Evolutionary conservation across 2,113 vertebrate genomes (phyloP).

Genomic region (Hydropotes inermis): DNA sequence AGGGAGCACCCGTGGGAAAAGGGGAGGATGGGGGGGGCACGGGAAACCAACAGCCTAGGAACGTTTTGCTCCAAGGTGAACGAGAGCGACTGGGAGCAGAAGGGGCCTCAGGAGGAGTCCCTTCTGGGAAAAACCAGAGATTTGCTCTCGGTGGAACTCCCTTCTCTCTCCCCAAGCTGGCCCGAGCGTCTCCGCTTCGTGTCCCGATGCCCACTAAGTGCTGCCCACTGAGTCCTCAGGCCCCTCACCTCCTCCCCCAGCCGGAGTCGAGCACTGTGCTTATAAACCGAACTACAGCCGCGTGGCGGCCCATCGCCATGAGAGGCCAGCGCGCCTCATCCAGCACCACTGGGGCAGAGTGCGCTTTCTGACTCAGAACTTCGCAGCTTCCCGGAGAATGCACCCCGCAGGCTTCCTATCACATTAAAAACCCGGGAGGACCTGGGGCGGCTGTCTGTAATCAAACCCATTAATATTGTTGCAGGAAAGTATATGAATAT

Average conservation of each 20-base stretch:
- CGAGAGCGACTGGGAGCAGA: not conserved
- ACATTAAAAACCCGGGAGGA: not conserved
- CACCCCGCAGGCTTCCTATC: not conserved
- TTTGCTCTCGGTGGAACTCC: not conserved
- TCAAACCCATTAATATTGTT: conserved; percentile 12
- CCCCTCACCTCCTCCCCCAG: not conserved
- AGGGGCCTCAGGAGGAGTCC: not conserved
- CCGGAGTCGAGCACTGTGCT: not conserved
- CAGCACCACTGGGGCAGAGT: not conserved
- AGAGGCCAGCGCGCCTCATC: not conserved
- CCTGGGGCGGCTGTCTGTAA: not conserved
- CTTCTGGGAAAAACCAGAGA: not conserved
- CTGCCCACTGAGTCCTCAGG: not conserved
- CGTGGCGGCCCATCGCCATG: accelerated
- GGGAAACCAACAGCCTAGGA: too few species aligned
- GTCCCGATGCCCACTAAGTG: not conserved
- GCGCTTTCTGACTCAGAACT: not conserved
- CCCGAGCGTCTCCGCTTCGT: not conserved
- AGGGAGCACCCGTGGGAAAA: not conserved
- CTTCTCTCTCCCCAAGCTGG: not conserved
- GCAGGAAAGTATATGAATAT: conserved; percentile 26
- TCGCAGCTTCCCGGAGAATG: not conserved
- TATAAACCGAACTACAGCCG: accelerated
- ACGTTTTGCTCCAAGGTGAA: accelerated
- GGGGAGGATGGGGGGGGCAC: accelerated